Evolutionary conservation across 2,113 vertebrate genomes (phyloP).

Genomic region (Alligator mississippiensis): DNA sequence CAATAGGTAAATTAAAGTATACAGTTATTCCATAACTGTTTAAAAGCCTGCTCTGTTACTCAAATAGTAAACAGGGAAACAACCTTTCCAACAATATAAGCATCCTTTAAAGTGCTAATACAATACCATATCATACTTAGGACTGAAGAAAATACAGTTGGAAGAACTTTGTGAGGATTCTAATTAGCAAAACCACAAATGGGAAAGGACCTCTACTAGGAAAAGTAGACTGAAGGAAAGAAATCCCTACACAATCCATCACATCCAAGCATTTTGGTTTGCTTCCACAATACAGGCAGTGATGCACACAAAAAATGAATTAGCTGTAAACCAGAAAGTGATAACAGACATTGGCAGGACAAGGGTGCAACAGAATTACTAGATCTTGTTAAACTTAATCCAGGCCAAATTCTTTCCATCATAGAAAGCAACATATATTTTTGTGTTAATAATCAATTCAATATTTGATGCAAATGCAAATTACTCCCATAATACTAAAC

Average conservation of each 20-base stretch:
- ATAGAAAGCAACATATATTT: background rate
- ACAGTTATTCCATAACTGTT: background rate
- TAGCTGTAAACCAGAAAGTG: background rate
- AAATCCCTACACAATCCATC: background rate
- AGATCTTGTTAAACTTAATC: background rate
- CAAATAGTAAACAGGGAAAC: background rate
- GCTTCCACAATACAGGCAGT: background rate
- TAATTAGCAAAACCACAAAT: background rate
- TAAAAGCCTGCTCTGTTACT: background rate
- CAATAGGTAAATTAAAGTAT: background rate
- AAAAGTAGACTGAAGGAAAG: background rate
- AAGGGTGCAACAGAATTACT: background rate
- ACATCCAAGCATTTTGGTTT: background rate
- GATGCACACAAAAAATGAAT: background rate
- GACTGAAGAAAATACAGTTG: background rate
- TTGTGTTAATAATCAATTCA: background rate
- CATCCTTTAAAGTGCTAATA: background rate
- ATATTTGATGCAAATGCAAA: background rate
- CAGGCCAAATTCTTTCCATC: background rate
- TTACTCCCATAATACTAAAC: background rate
- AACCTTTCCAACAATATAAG: background rate
- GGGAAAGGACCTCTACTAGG: background rate
- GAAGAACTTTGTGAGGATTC: background rate
- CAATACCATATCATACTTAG: background rate
- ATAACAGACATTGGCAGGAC: accelerated